Conservation (phyloP, 2,797 vertebrate species). For the Echeneis naucrates region DNA sequence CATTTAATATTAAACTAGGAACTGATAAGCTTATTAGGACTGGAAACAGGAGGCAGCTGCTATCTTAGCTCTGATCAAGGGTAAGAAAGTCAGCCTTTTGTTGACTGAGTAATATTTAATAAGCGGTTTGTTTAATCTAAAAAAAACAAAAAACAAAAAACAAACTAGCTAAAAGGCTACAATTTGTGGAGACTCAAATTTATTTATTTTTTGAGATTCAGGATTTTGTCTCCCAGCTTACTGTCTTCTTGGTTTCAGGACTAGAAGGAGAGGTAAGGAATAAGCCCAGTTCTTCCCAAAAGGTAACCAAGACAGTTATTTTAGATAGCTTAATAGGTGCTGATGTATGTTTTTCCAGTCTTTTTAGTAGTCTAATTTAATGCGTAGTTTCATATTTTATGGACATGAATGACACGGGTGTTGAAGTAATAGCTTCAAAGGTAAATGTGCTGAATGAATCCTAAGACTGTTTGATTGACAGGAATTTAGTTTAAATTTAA, state of each 20-base stretch:
- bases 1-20: neutral
- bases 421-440: neutral
- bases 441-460: conserved; percentile 6
- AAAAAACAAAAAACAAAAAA: neutral
- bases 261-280: too few relatives aligned
- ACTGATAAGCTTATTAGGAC: neutral
- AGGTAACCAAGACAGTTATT: neutral
- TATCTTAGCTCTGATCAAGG: neutral
- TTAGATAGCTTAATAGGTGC: neutral
- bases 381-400: neutral
- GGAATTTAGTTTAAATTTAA: conserved; percentile 1
- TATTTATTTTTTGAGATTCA: too few relatives aligned
- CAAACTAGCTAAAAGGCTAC: too few relatives aligned
- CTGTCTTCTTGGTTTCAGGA: neutral
- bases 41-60: neutral
- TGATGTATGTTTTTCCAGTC: neutral
- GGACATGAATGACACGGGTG: neutral
- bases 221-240: too few relatives aligned
- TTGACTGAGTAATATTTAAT: too few relatives aligned
- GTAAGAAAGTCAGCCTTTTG: neutral
- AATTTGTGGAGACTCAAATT: neutral
- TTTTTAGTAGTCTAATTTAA: neutral
- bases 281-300: too few relatives aligned
- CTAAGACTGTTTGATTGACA: conserved; percentile 24
- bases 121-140: too few relatives aligned